phyloP scores from a whole-genome alignment of 2,797 vertebrate genomes.

The Prionace glauca region DNA sequence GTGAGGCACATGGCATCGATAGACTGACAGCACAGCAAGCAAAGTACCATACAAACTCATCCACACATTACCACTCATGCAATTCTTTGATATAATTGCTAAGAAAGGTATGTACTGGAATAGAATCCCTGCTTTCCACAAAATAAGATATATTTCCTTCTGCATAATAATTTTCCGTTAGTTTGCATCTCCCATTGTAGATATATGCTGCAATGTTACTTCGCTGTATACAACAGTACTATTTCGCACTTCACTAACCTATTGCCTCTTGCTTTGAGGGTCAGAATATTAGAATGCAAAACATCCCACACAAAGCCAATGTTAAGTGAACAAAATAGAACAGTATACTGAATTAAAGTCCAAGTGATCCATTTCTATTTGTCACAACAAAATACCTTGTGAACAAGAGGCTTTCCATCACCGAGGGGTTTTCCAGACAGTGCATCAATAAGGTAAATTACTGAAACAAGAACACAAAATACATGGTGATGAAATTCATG shows the following conservation, averaged over 20 bases:
- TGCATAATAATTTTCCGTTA: not conserved
- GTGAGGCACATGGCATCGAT: too few species aligned
- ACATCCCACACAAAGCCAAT: not conserved
- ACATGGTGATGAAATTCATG: not conserved
- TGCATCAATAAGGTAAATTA: conserved; percentile 82
- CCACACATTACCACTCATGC: not conserved
- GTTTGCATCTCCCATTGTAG: not conserved
- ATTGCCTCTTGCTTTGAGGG: not conserved
- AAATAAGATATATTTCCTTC: not conserved
- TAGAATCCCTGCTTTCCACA: not conserved
- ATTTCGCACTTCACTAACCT: not conserved
- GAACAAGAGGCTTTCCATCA: conserved; percentile 80
- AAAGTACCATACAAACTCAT: not conserved
- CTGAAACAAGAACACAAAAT: conserved; percentile 51
- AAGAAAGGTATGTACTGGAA: not conserved
- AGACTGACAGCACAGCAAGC: not conserved
- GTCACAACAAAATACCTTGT: conserved; percentile 66
- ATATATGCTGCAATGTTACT: not conserved
- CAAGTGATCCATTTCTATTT: not conserved
- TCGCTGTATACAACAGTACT: not conserved
- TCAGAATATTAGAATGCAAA: not conserved
- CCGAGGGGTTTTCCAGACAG: conserved; percentile 78
- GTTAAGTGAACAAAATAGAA: not conserved
- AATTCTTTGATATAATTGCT: not conserved
- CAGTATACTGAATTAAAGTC: not conserved